These are phyloP conservation scores for Phaedon cochleariae DNA, from an alignment of 2,888 invertebrate species.

Conservation along the genomic window DNA sequence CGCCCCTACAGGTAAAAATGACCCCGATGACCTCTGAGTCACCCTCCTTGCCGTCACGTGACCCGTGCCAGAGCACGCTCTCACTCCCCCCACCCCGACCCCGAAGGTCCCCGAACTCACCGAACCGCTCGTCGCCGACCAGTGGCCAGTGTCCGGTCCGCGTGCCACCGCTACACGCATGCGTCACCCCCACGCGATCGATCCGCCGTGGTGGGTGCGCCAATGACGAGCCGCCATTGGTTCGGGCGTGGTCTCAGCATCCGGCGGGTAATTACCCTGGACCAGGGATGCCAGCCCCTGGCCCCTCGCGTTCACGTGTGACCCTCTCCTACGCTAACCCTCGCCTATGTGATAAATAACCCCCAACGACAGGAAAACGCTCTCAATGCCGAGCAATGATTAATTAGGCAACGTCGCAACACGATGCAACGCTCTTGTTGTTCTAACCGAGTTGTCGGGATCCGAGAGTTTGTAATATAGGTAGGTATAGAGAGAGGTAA, in stretches of 20 bases:
- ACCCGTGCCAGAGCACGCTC: conserved; percentile 43
- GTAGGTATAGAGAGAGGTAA: conserved; percentile 26
- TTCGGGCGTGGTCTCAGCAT: conserved; percentile 61
- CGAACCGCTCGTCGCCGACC: too few relatives aligned
- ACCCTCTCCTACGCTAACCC: conserved; percentile 40
- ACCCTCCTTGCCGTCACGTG: conserved; percentile 62
- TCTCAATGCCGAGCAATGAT: conserved; percentile 63
- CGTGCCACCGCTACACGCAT: conserved; percentile 50
- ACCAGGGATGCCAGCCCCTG: conserved; percentile 55
- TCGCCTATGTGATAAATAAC: conserved; percentile 60
- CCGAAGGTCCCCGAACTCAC: too few relatives aligned
- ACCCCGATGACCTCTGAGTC: conserved; percentile 20
- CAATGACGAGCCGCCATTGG: conserved; percentile 55
- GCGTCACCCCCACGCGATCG: conserved; percentile 51
- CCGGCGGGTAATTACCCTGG: conserved; percentile 64
- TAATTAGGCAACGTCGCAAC: conserved; percentile 56
- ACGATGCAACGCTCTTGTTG: conserved; percentile 45
- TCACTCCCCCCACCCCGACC: conserved; percentile 52
- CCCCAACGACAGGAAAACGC: conserved; percentile 62
- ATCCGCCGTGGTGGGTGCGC: conserved; percentile 48
- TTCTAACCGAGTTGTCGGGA: conserved; percentile 34
- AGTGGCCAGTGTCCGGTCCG: conserved; percentile 60
- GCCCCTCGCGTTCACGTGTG: conserved; percentile 47
- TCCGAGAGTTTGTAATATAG: conserved; percentile 1
- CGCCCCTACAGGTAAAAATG: conserved; percentile 21